phyloP scores from a whole-genome alignment of 2,113 vertebrate species.

The Prietella phreatophila region DNA sequence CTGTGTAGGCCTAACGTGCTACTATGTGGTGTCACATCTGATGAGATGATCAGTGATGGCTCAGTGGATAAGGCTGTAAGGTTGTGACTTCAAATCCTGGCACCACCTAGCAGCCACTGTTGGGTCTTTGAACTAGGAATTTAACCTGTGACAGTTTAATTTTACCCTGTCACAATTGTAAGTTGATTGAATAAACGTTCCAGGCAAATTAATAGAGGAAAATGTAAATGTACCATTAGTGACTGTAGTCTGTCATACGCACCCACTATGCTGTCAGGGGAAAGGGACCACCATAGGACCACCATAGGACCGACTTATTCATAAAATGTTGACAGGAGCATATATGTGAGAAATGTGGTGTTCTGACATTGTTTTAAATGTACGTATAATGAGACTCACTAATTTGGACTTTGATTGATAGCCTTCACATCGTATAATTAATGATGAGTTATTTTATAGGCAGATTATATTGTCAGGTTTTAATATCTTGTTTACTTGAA shows the following conservation, averaged over 20 bases:
- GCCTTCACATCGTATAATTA: background rate
- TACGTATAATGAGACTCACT: background rate
- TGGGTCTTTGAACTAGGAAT: background rate
- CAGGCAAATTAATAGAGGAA: constrained; percentile 14
- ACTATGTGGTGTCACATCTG: background rate
- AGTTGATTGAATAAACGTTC: background rate
- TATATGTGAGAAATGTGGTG: background rate
- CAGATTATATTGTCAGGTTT: background rate
- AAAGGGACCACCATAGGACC: background rate
- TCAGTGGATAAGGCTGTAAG: background rate
- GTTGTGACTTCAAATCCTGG: background rate
- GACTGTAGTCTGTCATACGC: background rate
- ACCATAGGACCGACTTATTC: background rate
- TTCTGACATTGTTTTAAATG: background rate
- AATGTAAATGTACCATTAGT: constrained; percentile 19
- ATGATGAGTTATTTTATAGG: too few relatives aligned
- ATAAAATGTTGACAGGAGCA: background rate
- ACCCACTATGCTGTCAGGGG: background rate
- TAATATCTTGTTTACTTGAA: background rate
- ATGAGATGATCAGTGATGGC: background rate
- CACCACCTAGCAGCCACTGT: background rate
- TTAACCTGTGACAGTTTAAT: constrained; percentile 1
- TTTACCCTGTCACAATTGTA: constrained; percentile 14
- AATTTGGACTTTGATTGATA: background rate
- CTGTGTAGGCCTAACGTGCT: background rate